These are phyloP conservation scores for Nothocercus julius DNA, from an alignment of 2,113 vertebrate species.

Conservation along the genomic window DNA sequence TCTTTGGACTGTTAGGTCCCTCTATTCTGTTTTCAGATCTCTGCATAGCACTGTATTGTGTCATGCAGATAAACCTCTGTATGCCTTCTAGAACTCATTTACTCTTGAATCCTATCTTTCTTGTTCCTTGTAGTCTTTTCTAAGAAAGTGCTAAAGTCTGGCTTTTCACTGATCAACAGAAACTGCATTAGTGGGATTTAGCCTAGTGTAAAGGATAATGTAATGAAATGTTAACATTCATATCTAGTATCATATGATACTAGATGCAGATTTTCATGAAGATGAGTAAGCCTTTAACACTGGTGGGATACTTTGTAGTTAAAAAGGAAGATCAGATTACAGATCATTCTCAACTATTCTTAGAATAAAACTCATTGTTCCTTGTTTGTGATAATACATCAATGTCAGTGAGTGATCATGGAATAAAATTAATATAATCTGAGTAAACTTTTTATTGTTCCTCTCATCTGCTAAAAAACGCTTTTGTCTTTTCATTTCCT, in stretches of 20 bases:
- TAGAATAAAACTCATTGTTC: background rate
- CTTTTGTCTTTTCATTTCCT: background rate
- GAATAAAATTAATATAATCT: background rate
- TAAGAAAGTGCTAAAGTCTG: background rate
- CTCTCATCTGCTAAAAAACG: background rate
- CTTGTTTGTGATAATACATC: background rate
- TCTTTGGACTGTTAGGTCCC: background rate
- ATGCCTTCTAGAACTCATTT: background rate
- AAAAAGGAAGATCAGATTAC: background rate
- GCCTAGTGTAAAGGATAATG: background rate
- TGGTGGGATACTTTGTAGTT: background rate
- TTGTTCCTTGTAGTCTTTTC: background rate
- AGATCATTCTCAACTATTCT: background rate
- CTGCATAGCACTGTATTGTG: background rate
- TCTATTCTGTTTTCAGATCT: background rate
- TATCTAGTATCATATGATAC: fast-evolving
- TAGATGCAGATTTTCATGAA: background rate
- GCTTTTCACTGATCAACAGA: background rate
- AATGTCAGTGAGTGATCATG: background rate
- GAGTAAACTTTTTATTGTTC: background rate
- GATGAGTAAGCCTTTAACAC: background rate
- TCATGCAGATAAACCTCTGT: background rate
- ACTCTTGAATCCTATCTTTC: background rate
- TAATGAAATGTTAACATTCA: background rate
- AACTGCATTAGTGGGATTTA: background rate